phyloP scores from a whole-genome alignment of 2,888 invertebrate genomes.

The Pristionchus entomophagus region DNA sequence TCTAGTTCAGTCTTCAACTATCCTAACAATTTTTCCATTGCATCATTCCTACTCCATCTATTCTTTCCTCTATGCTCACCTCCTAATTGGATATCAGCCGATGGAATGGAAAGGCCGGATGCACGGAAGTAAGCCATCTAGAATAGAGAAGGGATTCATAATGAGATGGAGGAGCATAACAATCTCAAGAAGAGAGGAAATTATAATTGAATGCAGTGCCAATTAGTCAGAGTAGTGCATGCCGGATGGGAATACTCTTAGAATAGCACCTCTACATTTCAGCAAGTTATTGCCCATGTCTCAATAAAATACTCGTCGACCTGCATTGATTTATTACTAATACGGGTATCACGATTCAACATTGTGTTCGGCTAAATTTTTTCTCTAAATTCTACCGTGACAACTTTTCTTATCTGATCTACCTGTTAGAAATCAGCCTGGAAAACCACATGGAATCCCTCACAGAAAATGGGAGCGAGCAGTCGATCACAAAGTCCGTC shows the following conservation, averaged over 20 bases:
- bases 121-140: conserved; percentile 45
- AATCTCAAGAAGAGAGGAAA: too few relatives aligned
- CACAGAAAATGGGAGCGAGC: conserved; percentile 84
- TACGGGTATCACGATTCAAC: too few relatives aligned
- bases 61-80: conserved; percentile 89
- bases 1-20: too few relatives aligned
- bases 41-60: background rate
- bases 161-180: background rate
- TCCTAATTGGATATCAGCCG: conserved; percentile 81
- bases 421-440: conserved; percentile 44
- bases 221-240: too few relatives aligned
- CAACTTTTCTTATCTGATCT: background rate
- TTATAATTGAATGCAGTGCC: too few relatives aligned
- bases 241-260: background rate
- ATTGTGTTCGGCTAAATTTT: too few relatives aligned
- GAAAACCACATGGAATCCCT: conserved; percentile 55
- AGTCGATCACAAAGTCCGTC: conserved; percentile 88
- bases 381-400: background rate
- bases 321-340: too few relatives aligned
- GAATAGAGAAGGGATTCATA: background rate
- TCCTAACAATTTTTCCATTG: background rate
- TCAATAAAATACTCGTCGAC: too few relatives aligned
- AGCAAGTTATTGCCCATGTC: too few relatives aligned
- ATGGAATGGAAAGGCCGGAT: conserved; percentile 71
- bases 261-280: too few relatives aligned